A percentile compares a stretch with the other conserved stretches of the same genome.
Evolutionary conservation across 2,113 vertebrate genomes (phyloP).

Genomic region (Malurus melanocephalus): DNA sequence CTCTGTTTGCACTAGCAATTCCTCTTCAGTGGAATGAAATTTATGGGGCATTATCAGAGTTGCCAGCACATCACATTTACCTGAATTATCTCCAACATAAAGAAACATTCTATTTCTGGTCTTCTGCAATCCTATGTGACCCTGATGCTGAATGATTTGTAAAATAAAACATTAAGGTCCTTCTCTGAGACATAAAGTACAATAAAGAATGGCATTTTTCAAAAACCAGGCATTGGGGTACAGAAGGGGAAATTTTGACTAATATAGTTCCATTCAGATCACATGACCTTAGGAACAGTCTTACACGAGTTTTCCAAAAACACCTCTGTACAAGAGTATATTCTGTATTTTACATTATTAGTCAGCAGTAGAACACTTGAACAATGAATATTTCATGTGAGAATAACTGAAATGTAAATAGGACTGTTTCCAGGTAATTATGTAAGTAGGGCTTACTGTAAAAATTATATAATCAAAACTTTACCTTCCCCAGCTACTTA

Average conservation of each 20-base stretch:
- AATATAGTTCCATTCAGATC: neutral
- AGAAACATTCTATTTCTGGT: neutral
- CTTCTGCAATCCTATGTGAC: neutral
- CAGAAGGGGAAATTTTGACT: neutral
- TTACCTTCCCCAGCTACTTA: neutral
- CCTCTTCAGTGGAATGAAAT: neutral
- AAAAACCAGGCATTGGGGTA: neutral
- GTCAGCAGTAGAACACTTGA: neutral
- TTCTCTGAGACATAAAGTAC: neutral
- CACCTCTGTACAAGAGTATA: neutral
- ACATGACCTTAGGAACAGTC: neutral
- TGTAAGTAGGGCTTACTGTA: neutral
- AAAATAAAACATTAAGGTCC: neutral
- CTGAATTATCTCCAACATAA: neutral
- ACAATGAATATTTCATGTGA: neutral
- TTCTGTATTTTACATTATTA: neutral
- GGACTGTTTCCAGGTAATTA: neutral
- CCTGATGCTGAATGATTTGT: neutral
- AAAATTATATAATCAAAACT: neutral
- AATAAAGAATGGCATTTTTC: neutral
- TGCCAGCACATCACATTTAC: neutral
- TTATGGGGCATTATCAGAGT: neutral
- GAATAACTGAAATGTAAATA: neutral
- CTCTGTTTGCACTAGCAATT: neutral
- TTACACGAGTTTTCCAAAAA: neutral